These are phyloP conservation scores for Syndactyla subalaris DNA, from an alignment of 2,797 vertebrate species.

Conservation along the genomic window DNA sequence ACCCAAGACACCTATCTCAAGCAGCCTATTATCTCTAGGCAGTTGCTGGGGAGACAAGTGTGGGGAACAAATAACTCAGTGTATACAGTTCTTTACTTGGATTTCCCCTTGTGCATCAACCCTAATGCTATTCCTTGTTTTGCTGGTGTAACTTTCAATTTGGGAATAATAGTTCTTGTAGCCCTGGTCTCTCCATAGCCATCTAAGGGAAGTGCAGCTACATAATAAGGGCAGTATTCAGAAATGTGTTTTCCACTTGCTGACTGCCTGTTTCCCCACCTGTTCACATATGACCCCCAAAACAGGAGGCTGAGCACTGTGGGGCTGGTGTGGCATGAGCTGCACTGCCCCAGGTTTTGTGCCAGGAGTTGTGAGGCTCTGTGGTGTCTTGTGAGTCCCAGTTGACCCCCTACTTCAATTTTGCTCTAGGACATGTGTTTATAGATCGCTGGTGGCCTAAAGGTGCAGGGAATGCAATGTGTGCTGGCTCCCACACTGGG, in stretches of 20 bases:
- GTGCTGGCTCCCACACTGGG: fast-evolving
- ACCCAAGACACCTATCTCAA: background rate
- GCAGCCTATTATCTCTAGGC: background rate
- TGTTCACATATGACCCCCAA: background rate
- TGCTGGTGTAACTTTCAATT: background rate
- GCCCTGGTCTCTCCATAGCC: background rate
- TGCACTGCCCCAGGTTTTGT: background rate
- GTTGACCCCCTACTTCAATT: background rate
- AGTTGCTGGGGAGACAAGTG: background rate
- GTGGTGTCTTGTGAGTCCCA: background rate
- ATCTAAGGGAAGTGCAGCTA: background rate
- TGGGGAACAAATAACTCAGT: background rate
- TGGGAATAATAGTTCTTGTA: background rate
- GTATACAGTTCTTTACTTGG: background rate
- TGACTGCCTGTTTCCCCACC: background rate
- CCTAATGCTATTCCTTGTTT: background rate
- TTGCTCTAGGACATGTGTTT: fast-evolving
- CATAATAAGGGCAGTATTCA: background rate
- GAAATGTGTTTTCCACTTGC: background rate
- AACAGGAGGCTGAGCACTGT: background rate
- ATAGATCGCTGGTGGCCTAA: background rate
- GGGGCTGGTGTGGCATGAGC: background rate
- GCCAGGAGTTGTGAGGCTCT: background rate
- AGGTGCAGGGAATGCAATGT: background rate
- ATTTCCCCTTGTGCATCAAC: background rate